phyloP scores from a whole-genome alignment of 2,888 invertebrate species.

The Drosophila leonis region DNA sequence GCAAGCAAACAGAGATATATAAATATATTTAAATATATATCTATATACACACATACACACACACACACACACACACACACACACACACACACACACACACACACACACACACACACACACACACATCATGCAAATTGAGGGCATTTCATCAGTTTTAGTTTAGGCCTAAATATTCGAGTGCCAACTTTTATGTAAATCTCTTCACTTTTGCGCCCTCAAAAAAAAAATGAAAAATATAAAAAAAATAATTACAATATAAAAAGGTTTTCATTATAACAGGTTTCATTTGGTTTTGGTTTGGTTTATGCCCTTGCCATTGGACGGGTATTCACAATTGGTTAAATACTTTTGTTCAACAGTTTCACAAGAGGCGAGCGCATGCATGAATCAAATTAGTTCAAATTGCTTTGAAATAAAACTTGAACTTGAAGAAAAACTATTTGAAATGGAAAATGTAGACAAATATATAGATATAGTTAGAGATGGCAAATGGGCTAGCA shows the following conservation, averaged over 20 bases:
- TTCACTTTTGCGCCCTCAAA: conserved; percentile 52
- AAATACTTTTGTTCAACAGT: conserved; percentile 12
- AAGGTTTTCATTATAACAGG: conserved; percentile 47
- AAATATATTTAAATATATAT: neutral
- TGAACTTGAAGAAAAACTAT: neutral
- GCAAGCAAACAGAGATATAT: conserved; percentile 3
- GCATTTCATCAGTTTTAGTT: conserved; percentile 46
- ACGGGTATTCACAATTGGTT: conserved; percentile 21
- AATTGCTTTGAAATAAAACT: neutral
- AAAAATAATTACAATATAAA: conserved; percentile 12
- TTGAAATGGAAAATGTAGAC: neutral
- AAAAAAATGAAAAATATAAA: conserved; percentile 7
- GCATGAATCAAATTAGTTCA: neutral
- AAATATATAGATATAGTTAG: neutral
- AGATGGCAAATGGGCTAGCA: too few species aligned
- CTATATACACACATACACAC: neutral
- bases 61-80: neutral
- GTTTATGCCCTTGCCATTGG: conserved; percentile 49
- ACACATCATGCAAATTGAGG: conserved; percentile 52
- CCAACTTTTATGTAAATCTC: conserved; percentile 49
- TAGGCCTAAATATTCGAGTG: conserved; percentile 50
- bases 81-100: neutral
- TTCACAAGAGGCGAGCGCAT: neutral
- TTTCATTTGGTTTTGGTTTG: conserved; percentile 35
- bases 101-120: neutral